Base-by-base conservation (phyloP, 2,888 invertebrate genomes). In the Agriopis aurantiaria region DNA sequence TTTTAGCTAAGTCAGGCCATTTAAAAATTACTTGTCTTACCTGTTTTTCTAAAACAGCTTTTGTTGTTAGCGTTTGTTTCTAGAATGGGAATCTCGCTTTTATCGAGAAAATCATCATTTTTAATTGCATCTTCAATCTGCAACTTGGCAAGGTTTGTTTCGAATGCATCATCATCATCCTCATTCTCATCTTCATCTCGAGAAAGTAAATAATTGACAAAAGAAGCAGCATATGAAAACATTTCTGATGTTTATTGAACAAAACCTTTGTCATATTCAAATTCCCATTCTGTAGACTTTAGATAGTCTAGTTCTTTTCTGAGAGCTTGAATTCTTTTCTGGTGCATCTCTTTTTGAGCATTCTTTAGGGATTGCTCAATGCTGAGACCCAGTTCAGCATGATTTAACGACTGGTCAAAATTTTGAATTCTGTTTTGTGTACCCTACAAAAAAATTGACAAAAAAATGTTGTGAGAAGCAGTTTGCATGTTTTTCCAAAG, bases 271-370 rank as follows among this genome's bases (percentile, higher is more conserved):
- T 97, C 97, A 78, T 96, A 95, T 52, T 97, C 96, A 91, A 96
- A 97, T 88, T 96, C 96, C 97, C 97, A 97, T 83, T 97, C 97
- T 0, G 97, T 97, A 65, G 96, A 95, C 84, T 96, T 97, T n/a
- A 97, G 90, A 83, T 96, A 96, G 77, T 97, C 97, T 67, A 97
- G 89, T 88, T 97, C 97, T 86, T 97, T 97, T 69, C 97, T 93
- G 51, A 97, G 87, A 49, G 94, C 91, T 86, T 96, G 96, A 67
- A 97, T 95, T 74, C 97, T 95, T 82, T 96, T 96, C 69, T 96
- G 95, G 78, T 97, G 97, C 70, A 96, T 94, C 82, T 97, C 97
- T 52, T 95, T 95, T 40, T 95, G 93, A 0, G 95, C 93, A 78
- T 91, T 93, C 80, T 95, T 96, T 56, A 95, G 80, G 49, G 95